Evolutionary conservation across 2,888 invertebrate species (phyloP).

Genomic region (Lysandra coridon): DNA sequence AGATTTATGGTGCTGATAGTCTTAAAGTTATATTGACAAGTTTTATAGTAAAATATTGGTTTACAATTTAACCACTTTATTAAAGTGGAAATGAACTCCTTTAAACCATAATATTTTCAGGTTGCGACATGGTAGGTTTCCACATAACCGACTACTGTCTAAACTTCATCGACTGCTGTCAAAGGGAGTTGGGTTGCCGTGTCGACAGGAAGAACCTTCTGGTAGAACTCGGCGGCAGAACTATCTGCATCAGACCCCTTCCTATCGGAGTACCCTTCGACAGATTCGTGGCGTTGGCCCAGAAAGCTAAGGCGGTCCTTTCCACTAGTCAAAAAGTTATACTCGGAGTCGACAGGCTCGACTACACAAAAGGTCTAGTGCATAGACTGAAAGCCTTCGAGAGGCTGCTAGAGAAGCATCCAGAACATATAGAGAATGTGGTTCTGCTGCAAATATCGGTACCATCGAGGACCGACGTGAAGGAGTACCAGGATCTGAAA

Average conservation of each 20-base stretch:
- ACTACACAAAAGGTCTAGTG: conserved; percentile 94
- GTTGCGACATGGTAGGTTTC: conserved; percentile 96
- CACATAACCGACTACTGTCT: conserved; percentile 95
- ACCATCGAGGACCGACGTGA: conserved; percentile 93
- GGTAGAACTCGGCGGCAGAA: conserved; percentile 92
- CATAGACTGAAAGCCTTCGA: conserved; percentile 91
- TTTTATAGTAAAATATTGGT: neutral
- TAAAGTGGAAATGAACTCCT: neutral
- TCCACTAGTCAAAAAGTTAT: conserved; percentile 90
- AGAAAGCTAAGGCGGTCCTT: conserved; percentile 84
- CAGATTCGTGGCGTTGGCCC: conserved; percentile 89
- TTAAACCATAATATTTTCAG: conserved; percentile 57
- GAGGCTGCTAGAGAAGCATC: conserved; percentile 88
- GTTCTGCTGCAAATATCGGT: conserved; percentile 91
- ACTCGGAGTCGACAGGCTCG: conserved; percentile 92
- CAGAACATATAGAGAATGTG: conserved; percentile 91
- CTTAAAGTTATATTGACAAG: neutral
- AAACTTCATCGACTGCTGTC: conserved; percentile 95
- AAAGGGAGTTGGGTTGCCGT: conserved; percentile 91
- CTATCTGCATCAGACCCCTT: conserved; percentile 90
- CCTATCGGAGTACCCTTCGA: conserved; percentile 95
- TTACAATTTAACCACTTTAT: neutral
- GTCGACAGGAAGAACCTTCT: conserved; percentile 92
- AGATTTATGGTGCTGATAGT: neutral
- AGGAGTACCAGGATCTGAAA: conserved; percentile 93